Conservation (phyloP, 2,113 vertebrate genomes). For the Spermophilus dauricus region DNA sequence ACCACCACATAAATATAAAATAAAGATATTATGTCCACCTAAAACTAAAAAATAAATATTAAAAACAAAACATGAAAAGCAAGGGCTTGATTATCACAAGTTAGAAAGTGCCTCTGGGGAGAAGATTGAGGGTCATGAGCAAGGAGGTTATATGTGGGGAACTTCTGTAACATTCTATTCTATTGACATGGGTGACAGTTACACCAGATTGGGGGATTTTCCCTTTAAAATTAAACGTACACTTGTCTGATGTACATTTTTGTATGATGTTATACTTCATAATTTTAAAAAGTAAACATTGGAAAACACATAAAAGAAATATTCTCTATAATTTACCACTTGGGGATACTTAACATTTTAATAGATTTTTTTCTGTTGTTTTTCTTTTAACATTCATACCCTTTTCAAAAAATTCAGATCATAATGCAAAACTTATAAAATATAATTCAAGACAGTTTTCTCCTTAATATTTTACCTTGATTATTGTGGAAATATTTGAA, state of each 20-base stretch:
- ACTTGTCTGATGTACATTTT: neutral
- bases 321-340: neutral
- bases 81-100: conserved; percentile 4
- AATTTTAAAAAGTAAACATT: conserved; percentile 15
- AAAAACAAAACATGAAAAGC: neutral
- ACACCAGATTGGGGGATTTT: neutral
- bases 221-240: neutral
- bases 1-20: too few species aligned
- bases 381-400: neutral
- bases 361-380: conserved; percentile 5
- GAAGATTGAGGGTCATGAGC: neutral
- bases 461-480: neutral
- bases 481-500: neutral
- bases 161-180: neutral
- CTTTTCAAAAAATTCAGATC: neutral
- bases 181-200: neutral
- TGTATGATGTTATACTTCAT: neutral
- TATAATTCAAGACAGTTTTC: neutral
- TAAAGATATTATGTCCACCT: too few species aligned
- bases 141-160: neutral
- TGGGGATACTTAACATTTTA: neutral
- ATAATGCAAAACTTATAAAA: conserved; percentile 10
- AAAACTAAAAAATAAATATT: too few species aligned
- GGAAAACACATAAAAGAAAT: neutral
- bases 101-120: neutral